Conservation (phyloP, 2,888 invertebrate genomes). For the Xylota sylvarum region DNA sequence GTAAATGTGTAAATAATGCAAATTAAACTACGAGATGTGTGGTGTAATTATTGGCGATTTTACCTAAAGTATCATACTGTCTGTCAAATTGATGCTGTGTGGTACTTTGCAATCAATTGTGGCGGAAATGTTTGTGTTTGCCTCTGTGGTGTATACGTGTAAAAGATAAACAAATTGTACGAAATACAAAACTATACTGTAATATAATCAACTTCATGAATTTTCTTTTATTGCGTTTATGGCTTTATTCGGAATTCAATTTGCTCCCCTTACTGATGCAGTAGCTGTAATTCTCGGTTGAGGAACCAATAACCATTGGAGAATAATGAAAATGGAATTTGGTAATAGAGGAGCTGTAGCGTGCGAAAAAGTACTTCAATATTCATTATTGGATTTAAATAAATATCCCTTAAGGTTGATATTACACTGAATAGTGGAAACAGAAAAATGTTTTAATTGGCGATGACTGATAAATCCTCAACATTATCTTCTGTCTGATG, state of each 20-base stretch:
- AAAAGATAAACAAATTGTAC: slow-evolving; percentile 30
- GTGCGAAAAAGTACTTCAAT: neutral
- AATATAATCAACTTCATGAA: slow-evolving; percentile 55
- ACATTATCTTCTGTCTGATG: neutral
- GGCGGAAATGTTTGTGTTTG: slow-evolving; percentile 8
- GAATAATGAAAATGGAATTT: slow-evolving; percentile 49
- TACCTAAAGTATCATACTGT: slow-evolving; percentile 33
- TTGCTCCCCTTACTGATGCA: slow-evolving; percentile 30
- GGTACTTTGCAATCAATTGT: slow-evolving; percentile 22
- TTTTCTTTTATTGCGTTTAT: slow-evolving; percentile 48
- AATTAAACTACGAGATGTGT: slow-evolving; percentile 16
- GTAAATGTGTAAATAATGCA: slow-evolving; percentile 41
- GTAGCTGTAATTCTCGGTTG: slow-evolving; percentile 21
- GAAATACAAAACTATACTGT: slow-evolving; percentile 27
- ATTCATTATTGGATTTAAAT: slow-evolving; percentile 36
- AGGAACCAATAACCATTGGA: slow-evolving; percentile 33
- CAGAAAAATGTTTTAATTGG: neutral
- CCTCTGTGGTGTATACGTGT: slow-evolving; percentile 27
- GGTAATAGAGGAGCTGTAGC: slow-evolving; percentile 10
- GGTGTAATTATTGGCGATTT: slow-evolving; percentile 37
- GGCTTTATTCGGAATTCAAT: slow-evolving; percentile 50
- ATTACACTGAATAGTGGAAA: neutral
- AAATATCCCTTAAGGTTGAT: neutral
- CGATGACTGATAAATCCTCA: neutral
- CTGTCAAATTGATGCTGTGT: slow-evolving; percentile 23